Evolutionary conservation across 2,888 invertebrate genomes (phyloP).

Genomic region (Ecliptopera silaceata): DNA sequence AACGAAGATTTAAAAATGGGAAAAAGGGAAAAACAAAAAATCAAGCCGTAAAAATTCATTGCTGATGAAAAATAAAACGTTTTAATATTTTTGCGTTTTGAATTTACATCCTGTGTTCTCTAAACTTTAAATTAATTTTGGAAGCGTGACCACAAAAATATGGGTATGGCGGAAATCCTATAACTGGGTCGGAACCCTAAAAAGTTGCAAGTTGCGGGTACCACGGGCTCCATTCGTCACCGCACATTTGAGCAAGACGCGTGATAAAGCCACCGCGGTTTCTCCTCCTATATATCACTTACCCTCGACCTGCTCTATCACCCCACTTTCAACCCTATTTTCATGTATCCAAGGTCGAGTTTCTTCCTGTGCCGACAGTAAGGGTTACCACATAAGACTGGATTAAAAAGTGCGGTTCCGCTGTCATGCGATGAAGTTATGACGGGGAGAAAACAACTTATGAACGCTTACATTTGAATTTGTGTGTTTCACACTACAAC

Average conservation of each 20-base stretch:
- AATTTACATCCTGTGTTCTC: background rate
- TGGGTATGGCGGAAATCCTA: conserved; percentile 12
- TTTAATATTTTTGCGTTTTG: background rate
- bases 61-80: background rate
- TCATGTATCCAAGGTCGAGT: conserved; percentile 4
- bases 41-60: background rate
- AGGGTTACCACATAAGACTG: conserved; percentile 34
- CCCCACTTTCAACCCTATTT: conserved; percentile 8
- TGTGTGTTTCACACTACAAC: conserved; percentile 29
- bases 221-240: conserved; percentile 38
- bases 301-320: conserved; percentile 18
- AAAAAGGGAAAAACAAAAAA: conserved; percentile 7
- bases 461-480: conserved; percentile 35
- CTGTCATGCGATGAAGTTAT: conserved; percentile 38
- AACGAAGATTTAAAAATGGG: conserved; percentile 13
- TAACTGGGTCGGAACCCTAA: conserved; percentile 28
- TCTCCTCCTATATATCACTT: conserved; percentile 41
- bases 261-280: conserved; percentile 43
- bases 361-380: background rate
- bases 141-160: conserved; percentile 13
- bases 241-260: conserved; percentile 39
- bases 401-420: conserved; percentile 44
- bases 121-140: conserved; percentile 23
- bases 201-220: conserved; percentile 26
- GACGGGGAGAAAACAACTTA: conserved; percentile 34